phyloP scores from a whole-genome alignment of 2,797 vertebrate genomes.

The Tokudaia muenninki region DNA sequence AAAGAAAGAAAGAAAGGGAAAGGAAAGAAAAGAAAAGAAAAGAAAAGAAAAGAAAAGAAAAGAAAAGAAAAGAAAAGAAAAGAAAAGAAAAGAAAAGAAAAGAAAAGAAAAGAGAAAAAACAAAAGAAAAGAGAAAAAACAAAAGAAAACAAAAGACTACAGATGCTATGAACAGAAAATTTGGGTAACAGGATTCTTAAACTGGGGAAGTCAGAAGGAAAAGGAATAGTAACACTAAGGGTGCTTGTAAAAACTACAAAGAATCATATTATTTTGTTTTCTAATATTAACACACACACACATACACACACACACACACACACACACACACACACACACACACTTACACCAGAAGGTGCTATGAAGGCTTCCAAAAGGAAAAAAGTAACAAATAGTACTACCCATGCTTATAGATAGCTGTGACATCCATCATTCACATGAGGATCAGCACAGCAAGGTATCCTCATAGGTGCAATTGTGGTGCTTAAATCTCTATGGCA shows the following conservation, averaged over 20 bases:
- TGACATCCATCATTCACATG: background rate
- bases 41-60: too few species aligned
- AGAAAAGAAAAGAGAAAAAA: too few species aligned
- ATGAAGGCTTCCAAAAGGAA: too few species aligned
- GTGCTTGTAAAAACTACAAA: background rate
- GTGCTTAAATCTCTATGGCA: background rate
- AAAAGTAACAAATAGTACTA: background rate
- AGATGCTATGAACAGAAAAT: background rate
- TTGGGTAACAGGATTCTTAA: background rate
- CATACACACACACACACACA: too few species aligned
- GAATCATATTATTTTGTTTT: background rate
- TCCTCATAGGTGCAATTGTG: background rate
- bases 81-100: too few species aligned
- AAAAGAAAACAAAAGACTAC: too few species aligned
- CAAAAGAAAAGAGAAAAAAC: too few species aligned
- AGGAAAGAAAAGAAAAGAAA: too few species aligned
- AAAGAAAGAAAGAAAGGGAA: too few species aligned
- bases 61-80: too few species aligned
- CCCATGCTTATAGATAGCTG: background rate
- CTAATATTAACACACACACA: background rate
- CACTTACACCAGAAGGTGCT: background rate
- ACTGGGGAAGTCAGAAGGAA: background rate
- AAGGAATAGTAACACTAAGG: background rate
- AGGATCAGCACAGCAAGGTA: background rate
- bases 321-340: too few species aligned